A percentile compares a stretch with the other conserved stretches of the same genome.
Evolutionary conservation across 1,140 invertebrate species (phyloP).

Genomic region (Saccostrea glomerata): DNA sequence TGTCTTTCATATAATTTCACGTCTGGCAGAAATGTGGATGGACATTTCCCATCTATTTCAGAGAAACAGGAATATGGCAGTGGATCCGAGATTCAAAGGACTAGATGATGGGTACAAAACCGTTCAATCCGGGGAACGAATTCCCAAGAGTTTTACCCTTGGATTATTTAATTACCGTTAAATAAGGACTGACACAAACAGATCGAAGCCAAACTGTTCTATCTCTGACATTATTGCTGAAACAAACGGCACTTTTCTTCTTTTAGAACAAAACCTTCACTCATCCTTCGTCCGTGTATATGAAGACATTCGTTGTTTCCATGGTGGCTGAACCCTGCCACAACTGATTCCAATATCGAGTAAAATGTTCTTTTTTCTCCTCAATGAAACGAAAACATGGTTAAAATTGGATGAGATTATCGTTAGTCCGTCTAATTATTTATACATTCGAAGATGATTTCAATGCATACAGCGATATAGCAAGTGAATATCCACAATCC

Average conservation of each 20-base stretch:
- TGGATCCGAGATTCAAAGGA: conserved; percentile 11
- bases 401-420: neutral
- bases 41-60: conserved; percentile 11
- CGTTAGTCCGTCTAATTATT: neutral
- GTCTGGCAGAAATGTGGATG: neutral
- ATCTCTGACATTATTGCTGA: neutral
- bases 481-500: neutral
- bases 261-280: neutral
- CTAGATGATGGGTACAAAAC: neutral
- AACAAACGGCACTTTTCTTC: neutral
- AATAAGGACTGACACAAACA: neutral
- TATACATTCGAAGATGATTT: neutral
- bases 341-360: neutral
- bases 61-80: neutral
- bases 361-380: neutral
- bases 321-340: neutral
- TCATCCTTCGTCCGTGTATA: neutral
- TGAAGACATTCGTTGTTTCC: neutral
- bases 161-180: neutral
- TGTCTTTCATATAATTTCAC: conserved; percentile 4
- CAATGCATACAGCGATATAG: neutral
- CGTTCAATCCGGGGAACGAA: neutral
- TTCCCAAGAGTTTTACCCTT: neutral
- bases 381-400: conserved; percentile 10
- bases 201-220: neutral